phyloP scores from a whole-genome alignment of 2,888 invertebrate genomes.

The Coelogynopora nodosa region DNA sequence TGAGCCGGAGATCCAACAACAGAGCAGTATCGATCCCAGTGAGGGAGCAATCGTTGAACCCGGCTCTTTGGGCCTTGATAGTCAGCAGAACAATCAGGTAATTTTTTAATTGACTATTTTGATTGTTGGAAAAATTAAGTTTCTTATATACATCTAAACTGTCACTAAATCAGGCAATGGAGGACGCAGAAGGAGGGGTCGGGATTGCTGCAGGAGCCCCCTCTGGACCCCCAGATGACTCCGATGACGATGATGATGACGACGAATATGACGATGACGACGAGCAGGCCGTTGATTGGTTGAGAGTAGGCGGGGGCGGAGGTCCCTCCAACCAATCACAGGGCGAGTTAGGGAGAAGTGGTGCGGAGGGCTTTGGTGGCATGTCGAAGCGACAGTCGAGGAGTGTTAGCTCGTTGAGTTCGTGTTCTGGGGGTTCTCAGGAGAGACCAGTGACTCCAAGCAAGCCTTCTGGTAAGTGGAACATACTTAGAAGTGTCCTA shows the following conservation, averaged over 20 bases:
- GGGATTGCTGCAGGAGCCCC: not conserved
- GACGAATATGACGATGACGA: not conserved
- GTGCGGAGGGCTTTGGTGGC: not conserved
- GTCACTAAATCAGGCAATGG: conserved; percentile 17
- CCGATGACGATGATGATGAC: not conserved
- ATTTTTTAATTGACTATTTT: no score
- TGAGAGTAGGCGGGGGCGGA: not conserved
- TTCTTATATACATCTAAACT: no score
- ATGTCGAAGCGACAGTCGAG: not conserved
- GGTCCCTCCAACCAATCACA: not conserved
- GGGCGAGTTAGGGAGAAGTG: not conserved
- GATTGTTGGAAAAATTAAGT: no score
- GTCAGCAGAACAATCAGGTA: not conserved
- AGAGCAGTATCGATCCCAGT: not conserved
- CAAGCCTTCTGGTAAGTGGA: not conserved
- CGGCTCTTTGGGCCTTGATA: no score
- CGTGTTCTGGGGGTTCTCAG: not conserved
- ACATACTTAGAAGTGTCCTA: no score
- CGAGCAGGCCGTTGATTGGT: not conserved
- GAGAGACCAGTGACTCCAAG: not conserved
- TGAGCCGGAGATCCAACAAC: not conserved
- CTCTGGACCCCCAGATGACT: not conserved
- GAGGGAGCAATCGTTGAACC: not conserved
- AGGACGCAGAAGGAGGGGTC: not conserved
- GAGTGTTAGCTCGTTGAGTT: not conserved